phyloP scores from a whole-genome alignment of 2,113 vertebrate species.

The Coturnix japonica region DNA sequence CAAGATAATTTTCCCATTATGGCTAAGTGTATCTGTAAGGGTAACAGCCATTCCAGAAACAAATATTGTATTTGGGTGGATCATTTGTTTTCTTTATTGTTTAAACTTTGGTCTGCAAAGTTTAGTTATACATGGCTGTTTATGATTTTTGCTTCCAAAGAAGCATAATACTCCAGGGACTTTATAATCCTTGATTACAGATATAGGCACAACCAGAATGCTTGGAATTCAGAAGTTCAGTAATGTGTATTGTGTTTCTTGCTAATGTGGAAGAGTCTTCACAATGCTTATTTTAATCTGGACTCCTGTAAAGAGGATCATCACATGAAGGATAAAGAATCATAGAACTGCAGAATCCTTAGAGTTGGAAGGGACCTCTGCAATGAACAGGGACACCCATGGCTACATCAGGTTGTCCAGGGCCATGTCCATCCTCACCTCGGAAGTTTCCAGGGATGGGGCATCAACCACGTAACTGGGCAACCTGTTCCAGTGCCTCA shows the following conservation, averaged over 20 bases:
- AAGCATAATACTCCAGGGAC: background rate
- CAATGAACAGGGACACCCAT: no score
- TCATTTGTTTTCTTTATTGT: background rate
- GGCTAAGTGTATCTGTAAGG: background rate
- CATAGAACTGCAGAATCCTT: no score
- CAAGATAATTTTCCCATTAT: background rate
- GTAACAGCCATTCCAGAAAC: background rate
- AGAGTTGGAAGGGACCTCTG: no score
- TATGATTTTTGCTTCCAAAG: background rate
- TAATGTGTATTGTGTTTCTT: background rate
- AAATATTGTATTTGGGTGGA: background rate
- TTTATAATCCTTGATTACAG: fast-evolving
- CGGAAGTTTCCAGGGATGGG: no score
- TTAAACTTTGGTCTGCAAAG: background rate
- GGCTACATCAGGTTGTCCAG: no score
- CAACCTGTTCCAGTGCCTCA: no score
- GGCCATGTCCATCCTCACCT: no score
- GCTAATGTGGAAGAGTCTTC: background rate
- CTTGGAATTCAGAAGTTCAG: background rate
- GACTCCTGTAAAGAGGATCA: background rate
- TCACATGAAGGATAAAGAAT: no score
- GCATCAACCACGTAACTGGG: no score
- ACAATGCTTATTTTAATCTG: background rate
- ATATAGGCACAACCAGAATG: background rate
- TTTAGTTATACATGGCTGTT: background rate